Evolutionary conservation across 92 coral and sea anemone genomes (phyloP).

Genomic region (Pocillopora grandis): DNA sequence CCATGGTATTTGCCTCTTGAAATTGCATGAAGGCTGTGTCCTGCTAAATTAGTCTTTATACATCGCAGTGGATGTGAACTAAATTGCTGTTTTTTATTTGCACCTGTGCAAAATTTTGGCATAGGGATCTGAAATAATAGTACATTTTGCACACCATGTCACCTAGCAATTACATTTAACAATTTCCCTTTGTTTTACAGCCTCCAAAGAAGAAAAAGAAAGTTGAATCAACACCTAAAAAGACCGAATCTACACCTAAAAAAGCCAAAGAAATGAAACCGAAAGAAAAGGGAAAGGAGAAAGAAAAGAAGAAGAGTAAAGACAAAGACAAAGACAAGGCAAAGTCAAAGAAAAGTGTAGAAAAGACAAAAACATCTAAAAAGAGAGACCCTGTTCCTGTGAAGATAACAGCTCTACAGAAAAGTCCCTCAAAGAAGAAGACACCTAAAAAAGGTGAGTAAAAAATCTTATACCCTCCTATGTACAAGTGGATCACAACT

Average conservation of each 20-base stretch:
- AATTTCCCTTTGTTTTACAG: conserved; percentile 1
- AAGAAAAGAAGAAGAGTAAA: conserved; percentile 50
- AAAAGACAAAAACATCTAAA: conserved; percentile 61
- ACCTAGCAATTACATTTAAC: too few species aligned
- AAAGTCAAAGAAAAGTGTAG: conserved; percentile 60
- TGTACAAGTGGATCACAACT: too few species aligned
- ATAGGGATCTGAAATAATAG: too few species aligned
- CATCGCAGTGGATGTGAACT: too few species aligned
- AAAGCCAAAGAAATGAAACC: conserved; percentile 54
- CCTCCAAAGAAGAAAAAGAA: conserved; percentile 85
- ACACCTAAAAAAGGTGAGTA: conserved; percentile 70
- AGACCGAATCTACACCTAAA: conserved; percentile 53
- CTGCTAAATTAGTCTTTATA: too few species aligned
- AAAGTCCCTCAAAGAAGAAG: conserved; percentile 65
- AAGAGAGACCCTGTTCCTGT: conserved; percentile 85
- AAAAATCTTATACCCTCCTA: not conserved
- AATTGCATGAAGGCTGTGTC: too few species aligned
- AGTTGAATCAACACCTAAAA: conserved; percentile 36
- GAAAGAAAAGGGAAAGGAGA: conserved; percentile 42
- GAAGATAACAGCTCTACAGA: conserved; percentile 88
- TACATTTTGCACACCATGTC: too few species aligned
- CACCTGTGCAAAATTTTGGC: too few species aligned
- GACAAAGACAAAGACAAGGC: conserved; percentile 49
- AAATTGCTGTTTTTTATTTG: too few species aligned
- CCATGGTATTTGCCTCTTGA: not conserved